Evolutionary conservation across 2,797 vertebrate species (phyloP).

Genomic region (Paramormyrops hopkinsi): DNA sequence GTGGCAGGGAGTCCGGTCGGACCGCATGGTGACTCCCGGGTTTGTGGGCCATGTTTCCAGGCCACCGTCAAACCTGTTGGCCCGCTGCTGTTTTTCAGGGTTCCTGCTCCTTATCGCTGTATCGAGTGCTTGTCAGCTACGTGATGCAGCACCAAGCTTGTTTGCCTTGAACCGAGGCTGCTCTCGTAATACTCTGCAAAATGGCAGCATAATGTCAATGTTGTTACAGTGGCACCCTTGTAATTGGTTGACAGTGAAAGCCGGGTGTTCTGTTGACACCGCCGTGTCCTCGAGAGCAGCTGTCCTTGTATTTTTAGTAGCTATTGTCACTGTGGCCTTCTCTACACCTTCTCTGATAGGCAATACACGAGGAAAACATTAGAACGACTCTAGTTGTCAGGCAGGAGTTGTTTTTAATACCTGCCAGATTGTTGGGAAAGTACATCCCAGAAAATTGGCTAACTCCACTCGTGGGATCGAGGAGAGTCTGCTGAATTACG

Average conservation of each 20-base stretch:
- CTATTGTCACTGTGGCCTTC: slow-evolving; percentile 40
- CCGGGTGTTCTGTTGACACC: neutral
- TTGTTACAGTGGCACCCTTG: slow-evolving; percentile 23
- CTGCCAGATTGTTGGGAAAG: slow-evolving; percentile 3
- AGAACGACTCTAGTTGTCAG: neutral
- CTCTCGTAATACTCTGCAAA: neutral
- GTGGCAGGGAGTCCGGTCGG: neutral
- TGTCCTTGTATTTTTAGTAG: slow-evolving; percentile 51
- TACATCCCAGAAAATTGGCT: neutral
- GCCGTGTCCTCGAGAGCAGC: slow-evolving; percentile 37
- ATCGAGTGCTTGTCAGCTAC: neutral
- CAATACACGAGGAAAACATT: slow-evolving; percentile 9
- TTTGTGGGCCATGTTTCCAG: neutral
- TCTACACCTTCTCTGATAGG: slow-evolving; percentile 25
- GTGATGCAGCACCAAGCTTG: neutral
- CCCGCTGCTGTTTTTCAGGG: neutral
- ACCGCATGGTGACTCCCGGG: neutral
- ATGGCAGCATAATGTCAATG: slow-evolving; percentile 9
- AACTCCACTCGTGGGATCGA: neutral
- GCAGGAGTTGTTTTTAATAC: slow-evolving; percentile 7
- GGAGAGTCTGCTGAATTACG: neutral
- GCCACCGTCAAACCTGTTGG: neutral
- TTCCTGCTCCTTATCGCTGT: neutral
- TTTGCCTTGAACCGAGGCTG: neutral
- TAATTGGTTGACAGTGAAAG: slow-evolving; percentile 25